Base-by-base conservation (phyloP, 2,888 invertebrate species). In the Himalopsyche anomala region DNA sequence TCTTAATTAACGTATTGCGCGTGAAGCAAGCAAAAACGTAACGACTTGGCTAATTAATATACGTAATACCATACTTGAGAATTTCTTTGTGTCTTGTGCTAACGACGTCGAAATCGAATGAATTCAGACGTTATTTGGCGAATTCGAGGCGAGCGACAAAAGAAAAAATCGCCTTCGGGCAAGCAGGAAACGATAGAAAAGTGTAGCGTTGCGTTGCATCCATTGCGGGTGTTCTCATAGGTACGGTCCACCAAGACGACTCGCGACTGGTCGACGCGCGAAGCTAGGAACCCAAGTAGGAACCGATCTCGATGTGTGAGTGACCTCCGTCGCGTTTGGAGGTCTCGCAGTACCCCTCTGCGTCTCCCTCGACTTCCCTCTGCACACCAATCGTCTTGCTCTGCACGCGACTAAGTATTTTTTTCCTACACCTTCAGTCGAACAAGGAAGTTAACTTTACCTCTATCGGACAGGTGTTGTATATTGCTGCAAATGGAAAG, bases 291-390 rank as follows among this genome's bases (percentile, higher is more conserved):
- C 28, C 11, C 80, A 80, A 40, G 45, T 80, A 80, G 80, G 80
- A 40, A 80, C 62, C 62, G 19, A 62, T 62, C 62, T 62, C 62
- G 62, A 62, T 62, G 62, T 62, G 62, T 62, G 62, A 62, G 62
- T 62, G 62, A 62, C 83, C 55, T 38, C 55, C 55, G 56, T 36
- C 36, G 83, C 51, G 56, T 42, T 42, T 83, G 83, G 83, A 54
- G 82, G 82, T 82, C 51, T 82, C 56, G 36, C 82, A 54, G n/a
- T 36, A 56, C 82, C 45, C 54, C 40, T 2, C 40, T 54, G 56
- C 45, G 19, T 19, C 51, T 54, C 51, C 62, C 56, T 4, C 38
- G 55, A n/a, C 55, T n/a, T 28, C 45, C 56, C 51, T 51, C 51
- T 51, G 51, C 51, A 51, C 51, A 51, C 54, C 55, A 0, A 54